Base-by-base conservation (phyloP, 2,113 vertebrate genomes). In the Aphyosemion australe region DNA sequence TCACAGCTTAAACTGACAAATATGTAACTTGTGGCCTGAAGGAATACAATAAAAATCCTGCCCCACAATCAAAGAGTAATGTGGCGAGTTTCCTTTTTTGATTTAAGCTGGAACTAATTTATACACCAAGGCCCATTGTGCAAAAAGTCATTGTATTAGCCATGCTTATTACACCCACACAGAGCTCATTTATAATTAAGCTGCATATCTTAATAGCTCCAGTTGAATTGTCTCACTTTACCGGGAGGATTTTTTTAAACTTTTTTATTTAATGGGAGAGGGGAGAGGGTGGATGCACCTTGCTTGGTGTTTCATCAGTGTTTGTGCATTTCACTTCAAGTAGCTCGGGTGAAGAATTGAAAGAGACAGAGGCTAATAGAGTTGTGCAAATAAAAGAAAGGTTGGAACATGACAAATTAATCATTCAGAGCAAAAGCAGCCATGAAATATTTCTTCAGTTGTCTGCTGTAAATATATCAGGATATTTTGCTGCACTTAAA, bases 171-270 rank as follows among this genome's bases (percentile, higher is more conserved):
- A 77, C 72, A 45, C 78, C 75, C 80, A 78, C 76, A 43, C 82
- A 52, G 16, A 43, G 76, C 74, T 80, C 65, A 76, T 74, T 80
- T 69, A 80, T 88, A 84, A 89, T 89, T 84, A 86, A 85, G 79
- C 65, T 45, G 62, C 79, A 67, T 81, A 79, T 87, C 85, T 74
- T 68, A 84, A 84, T 72, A 59, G 77, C 69, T 69, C 12, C 77
- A 57, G 69, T 79, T 78, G 59, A 66, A 74, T 43, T 61, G 79
- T 70, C 69, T 85, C 69, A 56, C 50, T 77, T 79, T 68, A 51
- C 67, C n/a, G 41, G 71, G 64, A 68, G 53, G 58, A 55, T 21
- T 34, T 51, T 34, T 51, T 69, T 57, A 1, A 32, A 34, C 56
- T 65, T 32, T 45, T 76, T 46, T 37, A 1, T 9, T 46, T 18